A percentile compares a stretch with the other conserved stretches of the same genome.
phyloP scores from a whole-genome alignment of 2,888 invertebrate genomes.

The Leucophenga montana region DNA sequence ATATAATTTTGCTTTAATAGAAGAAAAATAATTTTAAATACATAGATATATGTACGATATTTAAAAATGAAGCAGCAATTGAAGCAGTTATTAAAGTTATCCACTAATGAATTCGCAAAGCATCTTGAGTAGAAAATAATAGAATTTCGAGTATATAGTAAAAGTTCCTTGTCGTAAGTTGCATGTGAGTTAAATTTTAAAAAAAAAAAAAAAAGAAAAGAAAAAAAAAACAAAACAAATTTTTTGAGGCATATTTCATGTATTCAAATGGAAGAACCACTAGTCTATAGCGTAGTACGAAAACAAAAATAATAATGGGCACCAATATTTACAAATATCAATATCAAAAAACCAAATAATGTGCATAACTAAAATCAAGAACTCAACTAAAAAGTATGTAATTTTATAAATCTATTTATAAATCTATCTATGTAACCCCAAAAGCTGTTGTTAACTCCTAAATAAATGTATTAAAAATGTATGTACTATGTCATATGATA shows the following conservation, averaged over 20 bases:
- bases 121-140: too few species aligned
- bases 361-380: background rate
- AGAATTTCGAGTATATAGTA: too few species aligned
- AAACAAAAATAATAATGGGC: constrained; percentile 23
- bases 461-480: too few species aligned
- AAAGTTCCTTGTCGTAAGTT: constrained; percentile 37
- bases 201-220: constrained; percentile 6
- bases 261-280: background rate
- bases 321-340: constrained; percentile 30
- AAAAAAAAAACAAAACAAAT: background rate
- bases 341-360: background rate
- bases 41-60: background rate
- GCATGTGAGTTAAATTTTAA: constrained; percentile 15
- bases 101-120: too few species aligned
- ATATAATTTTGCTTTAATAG: background rate
- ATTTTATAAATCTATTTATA: too few species aligned
- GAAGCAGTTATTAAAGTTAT: background rate
- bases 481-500: too few species aligned
- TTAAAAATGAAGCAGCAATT: background rate
- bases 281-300: constrained; percentile 16
- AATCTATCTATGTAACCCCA: too few species aligned
- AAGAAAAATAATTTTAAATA: background rate
- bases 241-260: background rate
- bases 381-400: too few species aligned
- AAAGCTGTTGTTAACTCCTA: too few species aligned